Base-by-base conservation (phyloP, 2,888 invertebrate genomes). In the Mylabris sibirica region DNA sequence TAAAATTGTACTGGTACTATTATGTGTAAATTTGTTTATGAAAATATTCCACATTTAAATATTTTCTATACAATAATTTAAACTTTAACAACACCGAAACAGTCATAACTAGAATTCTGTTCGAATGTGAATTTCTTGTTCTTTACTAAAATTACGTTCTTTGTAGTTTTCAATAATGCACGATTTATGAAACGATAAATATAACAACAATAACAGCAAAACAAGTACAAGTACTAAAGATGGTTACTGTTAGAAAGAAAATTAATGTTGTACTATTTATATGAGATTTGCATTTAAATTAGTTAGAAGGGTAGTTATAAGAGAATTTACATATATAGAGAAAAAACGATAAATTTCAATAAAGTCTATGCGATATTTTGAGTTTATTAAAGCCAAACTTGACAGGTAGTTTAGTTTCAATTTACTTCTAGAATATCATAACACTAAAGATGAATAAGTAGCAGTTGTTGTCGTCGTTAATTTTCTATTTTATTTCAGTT, bases 101-200 rank as follows among this genome's bases (percentile, higher is more conserved):
- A 57, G 24, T 14, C 57, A 57, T 57, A 57, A 57, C 57, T 22
- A 57, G 22, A 57, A 57, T 57, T 57, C 9, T 5, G 12, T 14
- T 57, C 22, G 17, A 44, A 44, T 44, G 44, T 44, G 4, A 0
- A 17, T 38, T 38, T 38, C 41, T 41, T 41, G n/a, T 41, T 35
- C 11, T 35, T 35, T 11, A 38, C 11, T 38, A 14, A 38, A 38
- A 38, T 38, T 38, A 14, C 3, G 11, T 38, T 38, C 12, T 38
- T 38, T 4, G 1, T 12, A 38, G 38, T 38, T 38, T 38, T 38
- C 34, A 34, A 34, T 34, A 34, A 34, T 34, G 34, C n/a, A n/a
- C n/a, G n/a, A 22, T 57, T 57, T 57, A 57, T 24, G 57, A 57
- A 57, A 57, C 57, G 57, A 57, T 57, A 57, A 57, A 57, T 57